Base-by-base conservation (phyloP, 2,888 invertebrate genomes). In the Rhimphoctona megacephalus region DNA sequence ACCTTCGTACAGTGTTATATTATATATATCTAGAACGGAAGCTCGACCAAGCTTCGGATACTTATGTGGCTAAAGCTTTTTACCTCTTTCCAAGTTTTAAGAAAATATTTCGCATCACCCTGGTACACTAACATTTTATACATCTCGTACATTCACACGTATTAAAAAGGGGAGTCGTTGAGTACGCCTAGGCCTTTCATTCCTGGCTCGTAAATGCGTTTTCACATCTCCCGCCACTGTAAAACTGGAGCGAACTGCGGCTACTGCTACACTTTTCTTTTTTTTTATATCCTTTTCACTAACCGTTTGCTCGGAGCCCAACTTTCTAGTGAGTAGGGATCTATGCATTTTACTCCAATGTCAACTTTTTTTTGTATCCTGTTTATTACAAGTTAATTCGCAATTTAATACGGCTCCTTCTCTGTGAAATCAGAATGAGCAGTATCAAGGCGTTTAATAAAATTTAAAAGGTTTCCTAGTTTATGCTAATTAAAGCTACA, bases 61-160 rank as follows among this genome's bases (percentile, higher is more conserved):
- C 77, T 81, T 54, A 52, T 66, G 22, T 43, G 39, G 14, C 57
- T 25, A 54, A 66, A 85, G 81, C 85, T 81, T 78, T 81, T 85
- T 73, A 79, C 69, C 46, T 43, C 52, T 74, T 69, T 67, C 25
- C 69, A 36, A 74, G 74, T 52, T 85, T 82, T 54, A 61, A 54
- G 85, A 54, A 49, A 52, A 74, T 36, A 82, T 82, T 85, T 85
- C 67, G 30, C 78, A 46, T 76, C 72, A 25, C 46, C 74, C 54
- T 61, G 64, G 49, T 39, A 61, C 14, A 22, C 52, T 81, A 52
- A 66, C 61, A 14, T 61, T 61, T 61, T 17, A 17, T 17, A 54
- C 72, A 72, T 49, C 57, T 69, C n/a, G 69, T 69, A 49, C 43
- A 72, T 54, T 69, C 64, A 36, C 64, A 52, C 49, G 64, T 64